Base-by-base conservation (phyloP, 2,113 vertebrate species). In the Regulus satrapa region DNA sequence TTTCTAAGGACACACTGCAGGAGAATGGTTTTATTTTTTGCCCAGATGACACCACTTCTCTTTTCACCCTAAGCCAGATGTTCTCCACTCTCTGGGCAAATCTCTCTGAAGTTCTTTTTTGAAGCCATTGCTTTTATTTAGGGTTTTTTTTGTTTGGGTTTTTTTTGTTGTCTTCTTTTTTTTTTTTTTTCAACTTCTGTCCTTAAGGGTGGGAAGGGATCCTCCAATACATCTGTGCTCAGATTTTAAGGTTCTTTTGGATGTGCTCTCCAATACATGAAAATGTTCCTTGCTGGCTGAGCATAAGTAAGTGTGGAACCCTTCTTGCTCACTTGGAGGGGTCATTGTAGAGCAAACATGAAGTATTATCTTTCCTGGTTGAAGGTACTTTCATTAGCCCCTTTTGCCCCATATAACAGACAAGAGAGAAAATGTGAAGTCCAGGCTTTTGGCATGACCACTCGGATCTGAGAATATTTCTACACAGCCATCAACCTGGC, bases 71-170 rank as follows among this genome's bases (percentile, higher is more conserved):
- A 92, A 98, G 96, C 97, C 98, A 98, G 97, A 98, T 98, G 97
- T 98, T 95, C 89, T 98, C 49, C 85, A 97, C 95, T 97, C 82
- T 97, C 94, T 85, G 89, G 97, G 97, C 69, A 95, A 97, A 98
- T 94, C 89, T 96, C 97, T 98, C 97, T 98, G 97, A 98, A 98
- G 97, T 98, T 78, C 96, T 89, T 97, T 97, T 97, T 97, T 96
- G 97, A 98, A 97, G 95, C 83, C 62, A 75, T 94, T 97, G 77
- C 74, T 97, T 95, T 97, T 98, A 94, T 96, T 98, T 97, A 91
- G 96, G n/a, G n/a, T n/a, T n/a, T n/a, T 88, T 95, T 77, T 96
- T 89, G 31, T n/a, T 58, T 20, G 88, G 92, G 94, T 81, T 94
- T 63, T 97, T 97, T 97, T 97, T 97, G 77, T 95, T 94, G 94